Evolutionary conservation across 2,797 vertebrate genomes (phyloP).

Genomic region (Percopsis omiscomaycus): DNA sequence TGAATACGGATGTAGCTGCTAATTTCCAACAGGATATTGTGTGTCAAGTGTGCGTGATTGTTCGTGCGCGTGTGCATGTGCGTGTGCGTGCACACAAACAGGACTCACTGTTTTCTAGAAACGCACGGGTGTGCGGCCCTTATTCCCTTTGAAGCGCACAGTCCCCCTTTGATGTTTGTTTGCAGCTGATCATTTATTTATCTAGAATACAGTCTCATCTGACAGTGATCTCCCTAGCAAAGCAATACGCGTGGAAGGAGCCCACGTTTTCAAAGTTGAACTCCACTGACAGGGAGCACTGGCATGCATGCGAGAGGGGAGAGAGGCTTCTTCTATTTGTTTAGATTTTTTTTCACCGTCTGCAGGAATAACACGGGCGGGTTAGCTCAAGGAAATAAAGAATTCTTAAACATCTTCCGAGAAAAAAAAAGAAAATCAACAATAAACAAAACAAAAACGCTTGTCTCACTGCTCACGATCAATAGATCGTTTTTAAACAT

Average conservation of each 20-base stretch:
- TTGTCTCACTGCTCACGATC: too few species aligned
- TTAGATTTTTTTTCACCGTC: background rate
- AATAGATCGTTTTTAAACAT: background rate
- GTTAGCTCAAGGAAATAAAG: conserved; percentile 1
- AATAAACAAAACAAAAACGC: too few species aligned
- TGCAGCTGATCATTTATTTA: conserved; percentile 79
- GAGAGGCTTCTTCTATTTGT: conserved; percentile 5
- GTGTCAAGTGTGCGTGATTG: conserved; percentile 3
- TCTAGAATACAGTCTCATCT: conserved; percentile 52
- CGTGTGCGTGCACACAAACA: conserved; percentile 20
- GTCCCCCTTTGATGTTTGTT: conserved; percentile 78
- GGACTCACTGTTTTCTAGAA: conserved; percentile 51
- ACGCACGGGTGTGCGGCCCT: conserved; percentile 46
- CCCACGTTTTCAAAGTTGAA: conserved; percentile 38
- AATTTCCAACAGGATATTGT: conserved; percentile 50
- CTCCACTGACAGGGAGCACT: background rate
- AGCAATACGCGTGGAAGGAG: conserved; percentile 29
- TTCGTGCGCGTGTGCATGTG: conserved; percentile 11
- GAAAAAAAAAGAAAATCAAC: background rate
- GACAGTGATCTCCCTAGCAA: conserved; percentile 49
- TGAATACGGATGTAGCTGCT: conserved; percentile 38
- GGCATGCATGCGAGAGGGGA: background rate
- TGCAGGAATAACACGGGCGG: background rate
- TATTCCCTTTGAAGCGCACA: conserved; percentile 76
- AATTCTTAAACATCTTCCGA: background rate